Evolutionary conservation across 2,888 invertebrate species (phyloP).

Genomic region (Polyommatus icarus): DNA sequence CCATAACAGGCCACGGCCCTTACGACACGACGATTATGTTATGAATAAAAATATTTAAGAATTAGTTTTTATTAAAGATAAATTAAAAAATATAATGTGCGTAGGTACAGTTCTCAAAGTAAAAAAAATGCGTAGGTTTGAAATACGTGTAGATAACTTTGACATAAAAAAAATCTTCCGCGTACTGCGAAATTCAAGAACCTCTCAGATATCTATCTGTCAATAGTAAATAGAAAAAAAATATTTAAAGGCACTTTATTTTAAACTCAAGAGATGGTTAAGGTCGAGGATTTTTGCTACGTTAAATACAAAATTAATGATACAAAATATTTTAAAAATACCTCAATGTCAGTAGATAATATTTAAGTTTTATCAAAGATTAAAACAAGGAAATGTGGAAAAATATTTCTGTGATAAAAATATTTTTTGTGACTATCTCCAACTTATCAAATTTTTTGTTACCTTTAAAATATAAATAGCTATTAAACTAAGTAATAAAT

Average conservation of each 20-base stretch:
- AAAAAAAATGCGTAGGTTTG: not conserved
- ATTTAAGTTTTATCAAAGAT: not conserved
- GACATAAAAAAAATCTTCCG: not conserved
- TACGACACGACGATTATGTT: not conserved
- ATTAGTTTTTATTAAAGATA: not conserved
- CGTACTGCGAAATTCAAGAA: not conserved
- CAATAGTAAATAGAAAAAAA: not conserved
- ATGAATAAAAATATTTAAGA: not conserved
- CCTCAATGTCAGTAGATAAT: not conserved
- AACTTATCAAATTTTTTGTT: not conserved
- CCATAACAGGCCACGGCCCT: slow-evolving; percentile 23
- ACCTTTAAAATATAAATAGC: not conserved
- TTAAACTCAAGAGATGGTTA: not conserved
- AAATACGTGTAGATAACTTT: not conserved
- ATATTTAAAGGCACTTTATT: not conserved
- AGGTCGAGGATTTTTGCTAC: not conserved
- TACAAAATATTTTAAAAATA: not conserved
- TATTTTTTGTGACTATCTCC: not conserved
- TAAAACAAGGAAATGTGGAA: not conserved
- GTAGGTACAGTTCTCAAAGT: not conserved
- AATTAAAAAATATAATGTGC: not conserved
- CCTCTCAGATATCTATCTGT: not conserved
- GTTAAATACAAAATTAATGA: not conserved
- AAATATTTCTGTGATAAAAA: not conserved
- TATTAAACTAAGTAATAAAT: not conserved